These are phyloP conservation scores for Caloenas nicobarica DNA, from an alignment of 2,113 vertebrate species.

Conservation along the genomic window DNA sequence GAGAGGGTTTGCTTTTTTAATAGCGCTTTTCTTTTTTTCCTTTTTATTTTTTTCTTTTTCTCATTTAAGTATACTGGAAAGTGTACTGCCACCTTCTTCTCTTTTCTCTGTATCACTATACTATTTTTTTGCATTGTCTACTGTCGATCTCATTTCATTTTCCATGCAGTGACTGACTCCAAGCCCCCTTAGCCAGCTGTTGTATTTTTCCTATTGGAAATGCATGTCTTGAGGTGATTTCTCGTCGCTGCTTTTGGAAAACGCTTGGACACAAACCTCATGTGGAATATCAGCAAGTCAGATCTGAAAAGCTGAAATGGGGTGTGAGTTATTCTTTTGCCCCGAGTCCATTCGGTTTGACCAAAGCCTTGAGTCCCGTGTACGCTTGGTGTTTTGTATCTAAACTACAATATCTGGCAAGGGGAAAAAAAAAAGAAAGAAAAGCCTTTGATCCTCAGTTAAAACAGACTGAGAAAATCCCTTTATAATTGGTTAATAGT, in stretches of 20 bases:
- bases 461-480: slow-evolving; percentile 70
- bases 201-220: not conserved
- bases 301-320: not conserved
- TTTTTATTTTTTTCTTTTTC: no score
- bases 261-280: not conserved
- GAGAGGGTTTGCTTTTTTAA: no score
- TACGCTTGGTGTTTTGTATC: not conserved
- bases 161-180: not conserved
- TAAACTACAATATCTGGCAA: slow-evolving; percentile 12
- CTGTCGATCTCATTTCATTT: not conserved
- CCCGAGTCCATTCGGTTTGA: not conserved
- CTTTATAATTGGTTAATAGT: slow-evolving; percentile 48
- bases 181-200: not conserved
- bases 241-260: not conserved
- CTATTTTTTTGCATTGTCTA: no score
- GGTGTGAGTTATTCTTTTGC: not conserved
- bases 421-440: not conserved
- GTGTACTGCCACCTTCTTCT: no score
- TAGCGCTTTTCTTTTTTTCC: no score
- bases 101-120: no score
- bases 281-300: not conserved
- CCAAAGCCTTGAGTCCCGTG: not conserved
- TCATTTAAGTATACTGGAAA: no score
- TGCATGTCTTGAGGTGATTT: not conserved
- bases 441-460: slow-evolving; percentile 45